phyloP scores from a whole-genome alignment of 2,797 vertebrate species.

The Micrastur ruficollis region DNA sequence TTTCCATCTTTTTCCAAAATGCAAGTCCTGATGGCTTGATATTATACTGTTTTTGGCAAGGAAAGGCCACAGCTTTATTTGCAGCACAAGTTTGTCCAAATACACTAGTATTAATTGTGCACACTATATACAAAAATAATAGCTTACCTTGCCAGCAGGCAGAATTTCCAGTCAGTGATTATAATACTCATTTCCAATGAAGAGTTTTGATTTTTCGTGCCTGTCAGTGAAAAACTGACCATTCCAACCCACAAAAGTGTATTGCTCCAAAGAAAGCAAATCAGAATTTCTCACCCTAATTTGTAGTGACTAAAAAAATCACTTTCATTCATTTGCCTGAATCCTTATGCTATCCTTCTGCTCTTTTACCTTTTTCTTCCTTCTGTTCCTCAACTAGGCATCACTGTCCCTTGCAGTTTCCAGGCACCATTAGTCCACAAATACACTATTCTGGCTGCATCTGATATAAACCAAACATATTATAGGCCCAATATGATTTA shows the following conservation, averaged over 20 bases:
- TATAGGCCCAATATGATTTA: not conserved
- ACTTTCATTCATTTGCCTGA: not conserved
- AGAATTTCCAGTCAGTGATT: not conserved
- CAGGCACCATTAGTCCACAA: not conserved
- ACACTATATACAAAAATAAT: conserved; percentile 34
- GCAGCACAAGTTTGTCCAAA: conserved; percentile 40
- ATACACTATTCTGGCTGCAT: not conserved
- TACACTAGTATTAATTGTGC: conserved; percentile 49
- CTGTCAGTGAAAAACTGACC: conserved; percentile 14
- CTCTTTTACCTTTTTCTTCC: not conserved
- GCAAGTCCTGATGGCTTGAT: not conserved
- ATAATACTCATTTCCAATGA: not conserved
- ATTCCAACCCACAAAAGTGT: not conserved
- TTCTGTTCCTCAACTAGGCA: not conserved
- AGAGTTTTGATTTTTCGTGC: conserved; percentile 10
- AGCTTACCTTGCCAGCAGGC: conserved; percentile 32
- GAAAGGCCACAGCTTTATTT: conserved; percentile 42
- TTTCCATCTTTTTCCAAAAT: conserved; percentile 8
- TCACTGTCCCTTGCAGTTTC: not conserved
- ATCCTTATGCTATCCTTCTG: not conserved
- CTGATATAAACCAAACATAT: not conserved
- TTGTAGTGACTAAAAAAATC: not conserved
- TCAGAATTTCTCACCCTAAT: not conserved
- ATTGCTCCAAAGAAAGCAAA: not conserved
- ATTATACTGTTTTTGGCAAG: conserved; percentile 25